phyloP scores from a whole-genome alignment of 2,797 vertebrate species.

The Halcyon chelicuti region DNA sequence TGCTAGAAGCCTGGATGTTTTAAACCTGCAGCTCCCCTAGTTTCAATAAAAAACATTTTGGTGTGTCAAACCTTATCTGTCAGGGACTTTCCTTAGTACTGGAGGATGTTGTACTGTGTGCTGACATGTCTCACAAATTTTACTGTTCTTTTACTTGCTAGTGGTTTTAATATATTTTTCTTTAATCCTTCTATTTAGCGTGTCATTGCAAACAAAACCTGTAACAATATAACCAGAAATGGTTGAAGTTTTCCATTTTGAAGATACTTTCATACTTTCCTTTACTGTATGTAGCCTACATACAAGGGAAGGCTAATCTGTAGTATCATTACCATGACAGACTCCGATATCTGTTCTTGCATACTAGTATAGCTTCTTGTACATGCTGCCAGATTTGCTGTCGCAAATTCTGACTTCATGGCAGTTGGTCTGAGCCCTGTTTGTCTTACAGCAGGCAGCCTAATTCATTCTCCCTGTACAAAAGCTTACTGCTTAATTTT shows the following conservation, averaged over 20 bases:
- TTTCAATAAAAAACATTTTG: background rate
- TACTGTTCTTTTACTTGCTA: background rate
- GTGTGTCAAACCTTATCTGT: background rate
- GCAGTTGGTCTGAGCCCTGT: background rate
- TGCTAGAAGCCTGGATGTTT: background rate
- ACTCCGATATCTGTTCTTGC: slow-evolving; percentile 9
- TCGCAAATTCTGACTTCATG: slow-evolving; percentile 41
- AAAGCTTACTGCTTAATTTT: background rate
- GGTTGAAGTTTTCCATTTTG: slow-evolving; percentile 53
- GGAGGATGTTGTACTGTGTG: background rate
- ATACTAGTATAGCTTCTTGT: slow-evolving; percentile 42
- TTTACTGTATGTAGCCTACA: slow-evolving; percentile 37
- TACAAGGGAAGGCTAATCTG: slow-evolving; percentile 23
- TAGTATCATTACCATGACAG: slow-evolving; percentile 36
- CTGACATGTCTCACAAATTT: background rate
- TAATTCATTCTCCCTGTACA: background rate
- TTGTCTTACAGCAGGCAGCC: slow-evolving; percentile 2
- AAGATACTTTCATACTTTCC: slow-evolving; percentile 54
- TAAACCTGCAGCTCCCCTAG: background rate
- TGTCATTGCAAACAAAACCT: slow-evolving; percentile 59
- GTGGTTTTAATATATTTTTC: slow-evolving; percentile 35
- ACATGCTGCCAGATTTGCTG: background rate
- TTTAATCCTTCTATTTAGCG: slow-evolving; percentile 61
- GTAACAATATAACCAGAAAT: slow-evolving; percentile 24
- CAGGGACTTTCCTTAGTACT: background rate